Evolutionary conservation across 1,140 invertebrate species (phyloP), one percentile per base, ranked within the genome.

Genomic region (Drosophila sulfurigaster): DNA sequence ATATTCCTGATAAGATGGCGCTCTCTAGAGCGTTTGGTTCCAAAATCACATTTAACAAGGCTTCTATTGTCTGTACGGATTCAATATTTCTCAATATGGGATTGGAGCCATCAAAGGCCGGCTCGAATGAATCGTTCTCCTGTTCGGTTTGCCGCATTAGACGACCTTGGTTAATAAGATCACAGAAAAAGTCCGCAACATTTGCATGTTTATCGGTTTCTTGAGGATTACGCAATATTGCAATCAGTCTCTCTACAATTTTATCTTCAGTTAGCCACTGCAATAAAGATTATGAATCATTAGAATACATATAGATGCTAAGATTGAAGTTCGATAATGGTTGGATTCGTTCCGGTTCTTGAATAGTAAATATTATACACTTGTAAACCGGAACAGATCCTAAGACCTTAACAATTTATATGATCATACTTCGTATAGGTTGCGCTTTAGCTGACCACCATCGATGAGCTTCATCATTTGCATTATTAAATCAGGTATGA

Each of bases 401-500:
- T 38, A 30, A 28, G 2, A 30, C 20, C 13, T 54, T 51, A 60
- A 43, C 15, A 25, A 25, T 25, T 25, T 25, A 25, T 13, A 13
- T 41, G 0, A 67, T 65, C 38, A 7, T 94, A 98, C 98, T 93
- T 96, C 95, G 91, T 98, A 95, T 89, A 98, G 95, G 93, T 96
- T 96, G 92, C 95, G 94, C 86, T 96, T 95, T 93, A 96, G 95
- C 86, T 97, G 96, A 72, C 93, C 93, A 66, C 95, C 96, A 92
- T 98, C 96, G 48, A 98, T 95, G 92, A 97, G 95, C 49, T 97
- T 97, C 88, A 98, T 95, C 71, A 98, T 95, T 93, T 97, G 96
- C 74, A 98, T 95, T 76, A 98, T 95, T 67, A 98, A 95, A 95
- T 99, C 98, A 95, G 98, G 98, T 82, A 99, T 97, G 75, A 98